These are phyloP conservation scores for Arctocebus calabarensis DNA, from an alignment of 2,797 vertebrate species.

Conservation along the genomic window DNA sequence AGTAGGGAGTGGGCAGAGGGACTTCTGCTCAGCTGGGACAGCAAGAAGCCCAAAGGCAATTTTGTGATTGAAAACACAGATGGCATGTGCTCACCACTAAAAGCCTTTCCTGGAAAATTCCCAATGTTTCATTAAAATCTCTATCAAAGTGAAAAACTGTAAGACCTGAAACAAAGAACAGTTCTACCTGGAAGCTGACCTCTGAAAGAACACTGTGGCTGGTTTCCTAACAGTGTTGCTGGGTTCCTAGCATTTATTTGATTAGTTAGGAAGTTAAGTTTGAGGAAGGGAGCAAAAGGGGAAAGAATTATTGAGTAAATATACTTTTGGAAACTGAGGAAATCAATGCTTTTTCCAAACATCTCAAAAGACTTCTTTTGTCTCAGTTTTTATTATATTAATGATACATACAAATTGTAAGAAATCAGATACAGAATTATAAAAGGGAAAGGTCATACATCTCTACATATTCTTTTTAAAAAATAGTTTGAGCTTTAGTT, in stretches of 20 bases:
- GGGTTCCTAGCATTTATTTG: not conserved
- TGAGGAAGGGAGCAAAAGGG: not conserved
- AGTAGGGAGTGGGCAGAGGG: not conserved
- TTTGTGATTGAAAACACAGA: not conserved
- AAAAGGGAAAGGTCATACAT: not conserved
- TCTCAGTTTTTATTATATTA: not conserved
- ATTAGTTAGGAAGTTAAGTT: not conserved
- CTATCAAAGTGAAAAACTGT: not conserved
- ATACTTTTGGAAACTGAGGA: not conserved
- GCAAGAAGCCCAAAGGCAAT: not conserved
- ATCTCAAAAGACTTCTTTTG: not conserved
- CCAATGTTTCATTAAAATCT: not conserved
- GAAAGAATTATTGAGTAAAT: constrained; percentile 20
- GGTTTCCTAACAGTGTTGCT: not conserved
- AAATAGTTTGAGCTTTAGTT: not conserved
- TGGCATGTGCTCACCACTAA: not conserved
- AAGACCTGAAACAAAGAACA: not conserved
- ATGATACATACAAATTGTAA: not conserved
- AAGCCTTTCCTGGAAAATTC: not conserved
- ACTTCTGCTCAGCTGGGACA: not conserved
- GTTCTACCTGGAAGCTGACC: not conserved
- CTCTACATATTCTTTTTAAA: too few species aligned
- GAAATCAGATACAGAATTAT: not conserved
- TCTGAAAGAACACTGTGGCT: not conserved
- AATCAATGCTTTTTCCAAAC: not conserved